Percentiles rank a stretch among this genome's conserved stretches.
phyloP scores from a whole-genome alignment of 2,113 vertebrate genomes.

The Halichoerus grypus region DNA sequence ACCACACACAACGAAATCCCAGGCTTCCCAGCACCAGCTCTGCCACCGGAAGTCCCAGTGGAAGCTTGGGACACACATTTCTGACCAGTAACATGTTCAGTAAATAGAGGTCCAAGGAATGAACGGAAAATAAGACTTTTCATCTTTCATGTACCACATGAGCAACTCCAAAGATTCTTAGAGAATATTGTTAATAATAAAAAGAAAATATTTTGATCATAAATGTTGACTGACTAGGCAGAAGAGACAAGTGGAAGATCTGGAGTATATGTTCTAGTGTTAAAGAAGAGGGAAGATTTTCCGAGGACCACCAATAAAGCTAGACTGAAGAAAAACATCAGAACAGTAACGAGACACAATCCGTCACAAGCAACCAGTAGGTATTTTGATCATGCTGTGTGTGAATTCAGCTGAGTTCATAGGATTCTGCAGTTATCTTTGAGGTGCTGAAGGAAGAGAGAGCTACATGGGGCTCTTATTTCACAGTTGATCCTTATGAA shows the following conservation, averaged over 20 bases:
- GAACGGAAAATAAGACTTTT: neutral
- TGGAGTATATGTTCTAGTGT: neutral
- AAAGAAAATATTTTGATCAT: constrained; percentile 68
- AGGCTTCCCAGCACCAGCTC: neutral
- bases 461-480: neutral
- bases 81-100: neutral
- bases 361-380: neutral
- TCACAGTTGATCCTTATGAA: neutral
- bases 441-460: neutral
- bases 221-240: constrained; percentile 43
- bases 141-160: neutral
- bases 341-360: neutral
- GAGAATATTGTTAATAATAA: constrained; percentile 12
- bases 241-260: constrained; percentile 26
- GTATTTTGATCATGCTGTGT: neutral
- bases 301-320: neutral
- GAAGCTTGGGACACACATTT: neutral
- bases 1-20: neutral
- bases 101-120: neutral
- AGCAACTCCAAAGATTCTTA: neutral
- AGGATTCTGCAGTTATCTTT: neutral
- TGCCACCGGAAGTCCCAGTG: fast-evolving
- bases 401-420: neutral
- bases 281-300: constrained; percentile 10
- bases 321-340: neutral